Percentiles rank a stretch among this genome's conserved stretches.
Conservation (phyloP, 2,797 vertebrate genomes). For the Adelosebastes latens region DNA sequence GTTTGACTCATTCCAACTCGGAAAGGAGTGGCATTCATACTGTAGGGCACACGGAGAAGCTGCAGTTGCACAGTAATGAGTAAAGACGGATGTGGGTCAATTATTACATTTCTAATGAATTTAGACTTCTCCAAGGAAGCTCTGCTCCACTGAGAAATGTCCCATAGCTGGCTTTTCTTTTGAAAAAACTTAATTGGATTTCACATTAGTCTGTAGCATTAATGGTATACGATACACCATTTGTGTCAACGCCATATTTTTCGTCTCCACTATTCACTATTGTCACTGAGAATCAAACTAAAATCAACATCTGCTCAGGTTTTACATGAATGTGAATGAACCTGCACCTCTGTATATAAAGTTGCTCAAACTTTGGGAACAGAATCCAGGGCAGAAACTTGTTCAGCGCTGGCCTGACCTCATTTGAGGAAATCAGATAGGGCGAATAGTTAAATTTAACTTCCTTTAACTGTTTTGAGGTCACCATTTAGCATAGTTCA, state of each 20-base stretch:
- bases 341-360: background rate
- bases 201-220: constrained; percentile 12
- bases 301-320: constrained; percentile 35
- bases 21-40: constrained; percentile 27
- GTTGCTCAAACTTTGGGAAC: constrained; percentile 12
- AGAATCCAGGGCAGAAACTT: constrained; percentile 31
- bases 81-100: constrained; percentile 1
- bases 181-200: constrained; percentile 1
- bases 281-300: constrained; percentile 6
- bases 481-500: constrained; percentile 56
- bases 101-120: constrained; percentile 8
- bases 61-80: constrained; percentile 14
- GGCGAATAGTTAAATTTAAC: constrained; percentile 52
- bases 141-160: background rate
- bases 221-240: background rate
- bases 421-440: constrained; percentile 50
- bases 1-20: constrained; percentile 68
- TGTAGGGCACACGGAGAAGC: constrained; percentile 13
- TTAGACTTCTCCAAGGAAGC: background rate
- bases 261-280: constrained; percentile 16
- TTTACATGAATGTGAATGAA: constrained; percentile 34
- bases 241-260: constrained; percentile 11
- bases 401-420: constrained; percentile 33
- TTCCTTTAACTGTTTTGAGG: constrained; percentile 53
- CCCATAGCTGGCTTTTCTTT: background rate